Evolutionary conservation across 2,888 invertebrate genomes (phyloP), one percentile per base, ranked within the genome.

Genomic region (Tribolium freemani): DNA sequence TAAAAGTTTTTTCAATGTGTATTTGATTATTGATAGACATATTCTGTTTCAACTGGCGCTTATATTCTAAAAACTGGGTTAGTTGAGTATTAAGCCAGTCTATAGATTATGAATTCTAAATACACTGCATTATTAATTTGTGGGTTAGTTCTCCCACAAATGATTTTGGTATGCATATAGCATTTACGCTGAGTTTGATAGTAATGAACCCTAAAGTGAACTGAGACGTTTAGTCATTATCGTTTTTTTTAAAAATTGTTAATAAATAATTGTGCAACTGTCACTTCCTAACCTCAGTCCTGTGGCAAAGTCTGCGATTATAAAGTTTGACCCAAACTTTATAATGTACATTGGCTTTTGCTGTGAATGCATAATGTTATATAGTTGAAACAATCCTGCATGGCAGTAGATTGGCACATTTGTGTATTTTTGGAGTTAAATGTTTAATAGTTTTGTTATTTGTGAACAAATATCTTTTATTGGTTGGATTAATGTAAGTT

Each of bases 301-400:
- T 38, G n/a, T 38, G 9, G 9, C 6, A 5, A 31, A 8, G 31
- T 31, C 5, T 31, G 31, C 31, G 38, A 5, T 38, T 38, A 38
- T 60, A 60, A 60, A 60, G 48, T 60, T 60, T 60, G 60, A 13
- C 30, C 60, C 6, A 46, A 60, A 60, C 60, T 60, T 11, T 13
- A 44, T 20, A 38, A 8, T 30, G 11, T 8, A 56, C 8, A 58
- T 58, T 58, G 45, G 44, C 58, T 58, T 58, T 58, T 58, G 58
- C 31, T 11, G 21, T 60, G 60, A 60, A 60, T 30, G 30, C 48
- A 48, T 26, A 48, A 48, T 38, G 56, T 21, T 46, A 9, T 44
- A 20, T 8, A 13, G 6, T 3, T 58, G 45, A n/a, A 21, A 30
- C 46, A 26, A 6, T 26, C 3, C 5, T 26, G 26, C 3, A 26